These are phyloP conservation scores for Peromyscus nudipes DNA, from an alignment of 2,797 vertebrate species.

Conservation along the genomic window DNA sequence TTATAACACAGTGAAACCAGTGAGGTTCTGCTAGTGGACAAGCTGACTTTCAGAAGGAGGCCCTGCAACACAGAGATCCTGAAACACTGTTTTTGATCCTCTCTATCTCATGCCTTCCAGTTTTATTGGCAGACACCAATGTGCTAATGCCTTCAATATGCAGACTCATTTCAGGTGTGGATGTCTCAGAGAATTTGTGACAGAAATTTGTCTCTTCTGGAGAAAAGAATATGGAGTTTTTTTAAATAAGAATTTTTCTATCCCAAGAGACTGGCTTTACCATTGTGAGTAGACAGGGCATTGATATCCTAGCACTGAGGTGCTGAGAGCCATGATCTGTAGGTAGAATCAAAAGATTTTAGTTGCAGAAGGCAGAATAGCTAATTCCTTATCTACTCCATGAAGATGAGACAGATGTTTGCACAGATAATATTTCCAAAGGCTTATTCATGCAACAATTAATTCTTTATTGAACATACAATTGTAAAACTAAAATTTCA, in stretches of 20 bases:
- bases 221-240: not conserved
- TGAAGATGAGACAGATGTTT: no score
- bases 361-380: not conserved
- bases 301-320: not conserved
- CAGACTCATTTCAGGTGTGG: not conserved
- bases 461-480: not conserved
- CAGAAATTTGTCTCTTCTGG: not conserved
- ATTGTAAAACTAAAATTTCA: not conserved
- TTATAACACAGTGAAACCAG: rapidly evolving
- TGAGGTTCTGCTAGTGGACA: rapidly evolving
- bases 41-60: not conserved
- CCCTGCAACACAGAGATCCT: no score
- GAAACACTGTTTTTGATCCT: not conserved
- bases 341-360: not conserved
- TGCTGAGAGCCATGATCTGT: not conserved
- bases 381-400: not conserved
- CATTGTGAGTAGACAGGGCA: not conserved
- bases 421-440: not conserved
- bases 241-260: not conserved
- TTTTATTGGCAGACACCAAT: not conserved
- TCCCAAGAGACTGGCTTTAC: not conserved
- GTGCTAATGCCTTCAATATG: rapidly evolving
- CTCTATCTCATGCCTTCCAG: rapidly evolving
- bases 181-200: not conserved
- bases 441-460: not conserved